These are phyloP conservation scores for Carcharodon carcharias DNA, from an alignment of 2,797 vertebrate species.

Conservation along the genomic window DNA sequence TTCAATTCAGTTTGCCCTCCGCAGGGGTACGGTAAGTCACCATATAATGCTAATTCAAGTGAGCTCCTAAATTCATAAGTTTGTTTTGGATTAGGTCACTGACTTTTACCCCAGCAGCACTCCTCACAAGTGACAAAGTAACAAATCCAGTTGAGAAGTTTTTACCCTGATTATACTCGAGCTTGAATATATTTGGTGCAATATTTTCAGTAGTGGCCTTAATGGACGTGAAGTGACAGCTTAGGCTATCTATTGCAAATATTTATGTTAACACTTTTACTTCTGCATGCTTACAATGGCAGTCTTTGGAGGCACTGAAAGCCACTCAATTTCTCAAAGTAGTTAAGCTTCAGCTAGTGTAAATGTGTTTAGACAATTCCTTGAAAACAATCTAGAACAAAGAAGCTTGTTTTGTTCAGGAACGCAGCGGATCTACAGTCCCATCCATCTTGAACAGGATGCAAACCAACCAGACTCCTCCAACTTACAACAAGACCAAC, in stretches of 20 bases:
- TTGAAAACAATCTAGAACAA: background rate
- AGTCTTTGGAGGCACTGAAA: background rate
- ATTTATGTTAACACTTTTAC: background rate
- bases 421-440: constrained; percentile 93
- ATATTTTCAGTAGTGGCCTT: background rate
- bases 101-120: no score
- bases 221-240: background rate
- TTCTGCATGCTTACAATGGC: background rate
- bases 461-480: constrained; percentile 93
- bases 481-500: constrained; percentile 95
- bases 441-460: constrained; percentile 95
- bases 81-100: background rate
- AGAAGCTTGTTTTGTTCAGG: constrained; percentile 55
- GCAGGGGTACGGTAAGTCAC: constrained; percentile 85
- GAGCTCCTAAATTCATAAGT: background rate
- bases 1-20: constrained; percentile 93
- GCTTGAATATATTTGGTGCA: background rate
- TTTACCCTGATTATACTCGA: background rate
- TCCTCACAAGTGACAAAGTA: background rate
- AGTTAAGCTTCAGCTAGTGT: background rate
- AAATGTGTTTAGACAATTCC: background rate
- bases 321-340: background rate
- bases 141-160: background rate
- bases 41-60: background rate
- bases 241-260: background rate